Conservation (phyloP, 2,888 invertebrate species). For the Periphyllus acericola region DNA sequence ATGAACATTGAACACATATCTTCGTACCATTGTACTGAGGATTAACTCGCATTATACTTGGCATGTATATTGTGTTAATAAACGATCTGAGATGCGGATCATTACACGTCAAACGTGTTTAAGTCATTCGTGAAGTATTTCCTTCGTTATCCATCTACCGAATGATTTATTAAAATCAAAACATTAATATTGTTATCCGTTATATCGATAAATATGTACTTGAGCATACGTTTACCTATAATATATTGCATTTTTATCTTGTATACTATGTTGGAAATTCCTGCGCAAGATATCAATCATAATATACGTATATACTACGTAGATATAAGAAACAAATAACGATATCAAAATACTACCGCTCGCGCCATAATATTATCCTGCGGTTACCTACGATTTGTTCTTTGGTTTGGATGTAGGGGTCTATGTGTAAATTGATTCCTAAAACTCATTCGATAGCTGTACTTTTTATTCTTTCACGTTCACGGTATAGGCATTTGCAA, state of each 20-base stretch:
- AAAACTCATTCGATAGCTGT: background rate
- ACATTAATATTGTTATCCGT: background rate
- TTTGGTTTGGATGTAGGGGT: background rate
- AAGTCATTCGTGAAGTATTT: background rate
- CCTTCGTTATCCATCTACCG: background rate
- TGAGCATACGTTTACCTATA: too few species aligned
- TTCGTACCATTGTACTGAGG: background rate
- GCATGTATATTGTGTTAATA: slow-evolving; percentile 14
- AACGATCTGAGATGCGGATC: slow-evolving; percentile 5
- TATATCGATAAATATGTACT: slow-evolving; percentile 8
- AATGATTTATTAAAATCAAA: background rate
- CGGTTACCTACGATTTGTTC: background rate
- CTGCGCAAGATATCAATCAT: too few species aligned
- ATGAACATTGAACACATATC: background rate
- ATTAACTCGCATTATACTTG: slow-evolving; percentile 8
- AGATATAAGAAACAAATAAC: background rate
- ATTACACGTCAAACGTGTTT: background rate
- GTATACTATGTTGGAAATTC: slow-evolving; percentile 13
- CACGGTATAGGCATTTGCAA: too few species aligned
- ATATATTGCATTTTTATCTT: too few species aligned
- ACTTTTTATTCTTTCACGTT: too few species aligned
- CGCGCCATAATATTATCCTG: background rate
- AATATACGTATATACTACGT: background rate
- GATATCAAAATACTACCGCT: background rate
- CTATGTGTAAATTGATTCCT: background rate